Percentiles rank a stretch among this genome's conserved stretches.
Conservation (phyloP, 2,113 vertebrate genomes). For the Rallus limicola region DNA sequence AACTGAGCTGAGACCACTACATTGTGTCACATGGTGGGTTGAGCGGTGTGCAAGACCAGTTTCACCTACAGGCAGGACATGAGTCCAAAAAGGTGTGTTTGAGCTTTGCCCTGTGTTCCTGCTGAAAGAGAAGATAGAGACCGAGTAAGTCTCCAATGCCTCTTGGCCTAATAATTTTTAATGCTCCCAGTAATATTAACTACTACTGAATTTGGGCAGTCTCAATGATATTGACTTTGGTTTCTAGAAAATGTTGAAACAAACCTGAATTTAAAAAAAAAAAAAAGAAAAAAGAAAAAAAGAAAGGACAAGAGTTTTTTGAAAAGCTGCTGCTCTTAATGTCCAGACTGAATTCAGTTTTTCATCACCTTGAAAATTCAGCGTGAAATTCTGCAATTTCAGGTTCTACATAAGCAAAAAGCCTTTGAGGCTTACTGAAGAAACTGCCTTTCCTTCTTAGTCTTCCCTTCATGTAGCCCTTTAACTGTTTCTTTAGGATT, state of each 20-base stretch:
- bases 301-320: neutral
- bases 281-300: neutral
- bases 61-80: neutral
- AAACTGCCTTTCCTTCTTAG: constrained; percentile 11
- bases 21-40: neutral
- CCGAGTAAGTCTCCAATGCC: neutral
- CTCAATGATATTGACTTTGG: neutral
- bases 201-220: neutral
- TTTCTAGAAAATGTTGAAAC: neutral
- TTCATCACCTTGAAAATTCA: constrained; percentile 17
- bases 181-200: neutral
- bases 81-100: neutral
- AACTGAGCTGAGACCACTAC: neutral
- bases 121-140: neutral
- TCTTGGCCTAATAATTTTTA: neutral
- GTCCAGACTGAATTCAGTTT: constrained; percentile 13
- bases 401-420: constrained; percentile 16
- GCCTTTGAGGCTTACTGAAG: neutral
- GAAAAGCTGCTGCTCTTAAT: constrained; percentile 20
- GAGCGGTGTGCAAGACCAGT: neutral
- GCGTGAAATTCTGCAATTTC: neutral
- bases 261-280: neutral
- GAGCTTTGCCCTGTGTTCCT: neutral
- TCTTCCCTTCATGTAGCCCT: neutral
- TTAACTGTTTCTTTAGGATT: constrained; percentile 21